Evolutionary conservation across 2,797 vertebrate genomes (phyloP), one percentile per base, ranked within the genome.

Genomic region (Hyperoplus lanceolatus): DNA sequence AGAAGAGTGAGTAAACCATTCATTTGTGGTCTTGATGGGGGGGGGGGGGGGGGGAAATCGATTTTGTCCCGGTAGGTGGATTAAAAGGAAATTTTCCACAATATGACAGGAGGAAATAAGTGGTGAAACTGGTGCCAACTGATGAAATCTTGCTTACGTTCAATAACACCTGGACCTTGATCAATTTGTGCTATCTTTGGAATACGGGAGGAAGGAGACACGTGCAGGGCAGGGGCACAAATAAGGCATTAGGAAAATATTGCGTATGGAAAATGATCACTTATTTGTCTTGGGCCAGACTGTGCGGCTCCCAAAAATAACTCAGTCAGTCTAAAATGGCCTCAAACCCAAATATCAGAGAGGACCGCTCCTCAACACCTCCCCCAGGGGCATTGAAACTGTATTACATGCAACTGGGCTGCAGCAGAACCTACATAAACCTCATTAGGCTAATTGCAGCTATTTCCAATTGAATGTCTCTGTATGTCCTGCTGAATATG

Each of bases 241-340:
- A 83, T 63, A 77, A 73, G 46, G 54, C 45, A 79, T 73, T 54
- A 46, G 73, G 59, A 83, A 89, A 90, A 67, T 74, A 78, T n/a
- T 72, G 21, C 79, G 80, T 73, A 62, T 73, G 76, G 80, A 77
- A 83, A 83, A 75, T 73, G 3, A 75, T 79, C 60, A 74, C 12
- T 57, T 29, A 80, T 81, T 87, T 89, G 66, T 38, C 68, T 46
- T 72, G 54, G 49, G 46, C 67, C 65, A 80, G 70, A 77, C 45
- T 64, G 62, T 6, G 36, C 13, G 29, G 49, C 75, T 77, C 78
- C 84, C 53, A 80, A 87, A 91, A 92, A 84, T 90, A 85, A 71
- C 42, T 61, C 6, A 74, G 53, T 77, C 42, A 65, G 45, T 55
- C 61, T 87, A 74, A 78, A 85, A 56, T 80, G 70, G 80, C 79